Conservation (phyloP, 2,888 invertebrate genomes). For the Andrena chrysosceles region DNA sequence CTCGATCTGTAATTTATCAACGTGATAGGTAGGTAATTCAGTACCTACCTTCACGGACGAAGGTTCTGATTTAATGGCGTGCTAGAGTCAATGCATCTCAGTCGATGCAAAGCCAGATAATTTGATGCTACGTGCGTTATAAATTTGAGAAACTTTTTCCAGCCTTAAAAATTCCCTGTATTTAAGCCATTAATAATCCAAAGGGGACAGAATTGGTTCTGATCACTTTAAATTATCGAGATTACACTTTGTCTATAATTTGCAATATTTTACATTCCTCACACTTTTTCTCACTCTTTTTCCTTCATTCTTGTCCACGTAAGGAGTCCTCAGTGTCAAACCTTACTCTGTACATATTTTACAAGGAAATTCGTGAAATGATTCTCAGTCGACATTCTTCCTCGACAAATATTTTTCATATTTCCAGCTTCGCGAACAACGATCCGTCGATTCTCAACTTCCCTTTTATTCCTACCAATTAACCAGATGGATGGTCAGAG, state of each 20-base stretch:
- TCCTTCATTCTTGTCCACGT: background rate
- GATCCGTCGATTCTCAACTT: background rate
- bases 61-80: slow-evolving; percentile 15
- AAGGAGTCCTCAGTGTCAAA: background rate
- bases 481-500: background rate
- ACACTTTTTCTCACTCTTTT: too few species aligned
- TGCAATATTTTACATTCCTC: background rate
- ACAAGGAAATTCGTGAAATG: too few species aligned
- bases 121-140: background rate
- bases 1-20: background rate
- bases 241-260: background rate
- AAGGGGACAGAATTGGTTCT: background rate
- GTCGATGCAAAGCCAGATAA: background rate
- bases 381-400: background rate
- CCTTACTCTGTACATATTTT: too few species aligned
- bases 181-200: background rate
- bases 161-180: background rate
- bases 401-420: background rate
- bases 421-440: background rate
- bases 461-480: background rate
- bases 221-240: background rate
- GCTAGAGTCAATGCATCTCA: background rate
- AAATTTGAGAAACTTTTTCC: slow-evolving; percentile 2
- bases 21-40: background rate
- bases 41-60: background rate